A percentile compares a stretch with the other conserved stretches of the same genome.
Evolutionary conservation across 35 echinoderm and acorn worm species (phyloP).

Genomic region (Heliocidaris erythrogramma): DNA sequence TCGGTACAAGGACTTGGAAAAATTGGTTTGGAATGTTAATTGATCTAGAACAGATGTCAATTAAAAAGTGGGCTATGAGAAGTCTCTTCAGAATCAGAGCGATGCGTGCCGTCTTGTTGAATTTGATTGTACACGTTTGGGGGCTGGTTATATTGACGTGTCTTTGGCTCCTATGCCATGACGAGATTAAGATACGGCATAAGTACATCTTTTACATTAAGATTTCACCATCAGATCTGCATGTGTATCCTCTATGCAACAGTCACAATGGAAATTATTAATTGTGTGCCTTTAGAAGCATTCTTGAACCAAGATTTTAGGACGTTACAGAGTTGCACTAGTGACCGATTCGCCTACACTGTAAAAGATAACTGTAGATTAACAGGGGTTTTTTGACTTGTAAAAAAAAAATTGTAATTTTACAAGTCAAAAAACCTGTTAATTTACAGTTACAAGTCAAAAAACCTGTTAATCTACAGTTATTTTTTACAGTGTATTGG

Average conservation of each 20-base stretch:
- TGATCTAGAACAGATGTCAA: constrained; percentile 7
- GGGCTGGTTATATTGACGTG: not conserved
- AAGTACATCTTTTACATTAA: not conserved
- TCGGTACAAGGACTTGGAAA: not conserved
- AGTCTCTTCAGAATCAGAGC: no score
- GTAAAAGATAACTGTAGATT: no score
- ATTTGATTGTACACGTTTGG: not conserved
- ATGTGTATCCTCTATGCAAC: not conserved
- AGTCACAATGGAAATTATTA: not conserved
- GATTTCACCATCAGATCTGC: not conserved
- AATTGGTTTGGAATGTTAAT: not conserved
- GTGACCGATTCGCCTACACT: not conserved
- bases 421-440: no score
- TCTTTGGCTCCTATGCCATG: not conserved
- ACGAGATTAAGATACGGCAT: not conserved
- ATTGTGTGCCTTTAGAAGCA: no score
- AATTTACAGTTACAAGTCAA: no score
- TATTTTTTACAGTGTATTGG: no score
- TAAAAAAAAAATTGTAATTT: no score
- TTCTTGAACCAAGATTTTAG: no score
- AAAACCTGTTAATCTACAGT: no score
- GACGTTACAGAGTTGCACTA: no score
- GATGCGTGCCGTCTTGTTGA: not conserved
- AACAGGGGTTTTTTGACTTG: no score
- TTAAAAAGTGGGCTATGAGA: not conserved